Evolutionary conservation across 2,113 vertebrate genomes (phyloP).

Genomic region (Leucosticte australis): DNA sequence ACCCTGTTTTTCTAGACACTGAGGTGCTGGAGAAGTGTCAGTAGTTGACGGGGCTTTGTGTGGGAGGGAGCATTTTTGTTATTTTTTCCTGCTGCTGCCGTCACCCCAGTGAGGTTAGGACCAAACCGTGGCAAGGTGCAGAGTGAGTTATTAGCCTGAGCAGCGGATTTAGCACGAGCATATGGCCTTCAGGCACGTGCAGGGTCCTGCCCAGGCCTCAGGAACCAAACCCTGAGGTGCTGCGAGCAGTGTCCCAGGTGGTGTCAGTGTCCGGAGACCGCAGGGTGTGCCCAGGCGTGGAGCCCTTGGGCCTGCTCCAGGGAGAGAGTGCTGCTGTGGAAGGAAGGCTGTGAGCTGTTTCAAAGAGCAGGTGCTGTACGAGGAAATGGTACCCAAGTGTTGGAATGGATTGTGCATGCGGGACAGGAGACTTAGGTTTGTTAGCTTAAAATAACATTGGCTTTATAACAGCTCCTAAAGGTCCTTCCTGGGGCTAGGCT

Average conservation of each 20-base stretch:
- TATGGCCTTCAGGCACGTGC: not conserved
- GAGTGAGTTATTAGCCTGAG: not conserved
- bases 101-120: not conserved
- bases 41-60: not conserved
- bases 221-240: not conserved
- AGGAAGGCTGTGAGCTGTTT: not conserved
- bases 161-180: not conserved
- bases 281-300: not conserved
- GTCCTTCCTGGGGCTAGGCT: not conserved
- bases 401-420: not conserved
- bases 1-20: not conserved
- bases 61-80: not conserved
- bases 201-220: no score
- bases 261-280: not conserved
- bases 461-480: not conserved
- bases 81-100: not conserved
- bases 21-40: not conserved
- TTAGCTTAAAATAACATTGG: not conserved
- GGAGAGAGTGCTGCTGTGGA: not conserved
- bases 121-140: not conserved
- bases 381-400: not conserved
- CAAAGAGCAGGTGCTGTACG: not conserved
- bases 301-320: not conserved
- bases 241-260: not conserved
- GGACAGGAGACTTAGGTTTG: not conserved